These are phyloP conservation scores for Asarcornis scutulata DNA, from an alignment of 2,113 vertebrate species.

Conservation along the genomic window DNA sequence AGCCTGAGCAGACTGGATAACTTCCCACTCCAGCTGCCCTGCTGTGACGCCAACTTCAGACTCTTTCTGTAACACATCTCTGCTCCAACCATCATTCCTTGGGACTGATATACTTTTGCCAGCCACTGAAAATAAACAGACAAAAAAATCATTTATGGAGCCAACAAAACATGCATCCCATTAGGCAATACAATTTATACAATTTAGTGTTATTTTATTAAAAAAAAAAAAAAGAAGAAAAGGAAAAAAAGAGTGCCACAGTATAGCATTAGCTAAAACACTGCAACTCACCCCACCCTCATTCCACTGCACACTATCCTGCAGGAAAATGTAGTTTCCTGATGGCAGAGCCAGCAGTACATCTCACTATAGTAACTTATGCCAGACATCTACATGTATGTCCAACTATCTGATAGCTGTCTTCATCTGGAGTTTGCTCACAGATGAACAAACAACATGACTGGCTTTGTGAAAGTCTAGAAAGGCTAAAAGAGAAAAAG, in stretches of 20 bases:
- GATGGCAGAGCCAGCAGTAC: neutral
- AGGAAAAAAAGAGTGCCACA: neutral
- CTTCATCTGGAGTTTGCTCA: neutral
- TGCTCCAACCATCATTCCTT: conserved; percentile 90
- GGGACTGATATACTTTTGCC: conserved; percentile 88
- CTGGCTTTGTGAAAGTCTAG: neutral
- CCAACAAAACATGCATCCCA: neutral
- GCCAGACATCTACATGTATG: neutral
- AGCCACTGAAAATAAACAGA: conserved; percentile 84
- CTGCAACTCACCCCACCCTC: neutral
- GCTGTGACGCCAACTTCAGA: conserved; percentile 91
- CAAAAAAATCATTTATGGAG: neutral
- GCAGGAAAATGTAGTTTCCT: neutral
- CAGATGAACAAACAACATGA: neutral
- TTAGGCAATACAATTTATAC: neutral
- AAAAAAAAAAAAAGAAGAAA: too few species aligned
- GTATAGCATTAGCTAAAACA: neutral
- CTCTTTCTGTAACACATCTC: conserved; percentile 93
- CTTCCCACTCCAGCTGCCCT: conserved; percentile 86
- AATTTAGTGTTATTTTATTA: too few species aligned
- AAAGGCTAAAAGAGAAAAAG: too few species aligned
- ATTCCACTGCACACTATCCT: neutral
- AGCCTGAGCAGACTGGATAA: conserved; percentile 88
- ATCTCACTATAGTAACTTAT: neutral
- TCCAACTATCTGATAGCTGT: neutral